Evolutionary conservation across 2,113 vertebrate genomes (phyloP).

Genomic region (Epinephelus lanceolatus): DNA sequence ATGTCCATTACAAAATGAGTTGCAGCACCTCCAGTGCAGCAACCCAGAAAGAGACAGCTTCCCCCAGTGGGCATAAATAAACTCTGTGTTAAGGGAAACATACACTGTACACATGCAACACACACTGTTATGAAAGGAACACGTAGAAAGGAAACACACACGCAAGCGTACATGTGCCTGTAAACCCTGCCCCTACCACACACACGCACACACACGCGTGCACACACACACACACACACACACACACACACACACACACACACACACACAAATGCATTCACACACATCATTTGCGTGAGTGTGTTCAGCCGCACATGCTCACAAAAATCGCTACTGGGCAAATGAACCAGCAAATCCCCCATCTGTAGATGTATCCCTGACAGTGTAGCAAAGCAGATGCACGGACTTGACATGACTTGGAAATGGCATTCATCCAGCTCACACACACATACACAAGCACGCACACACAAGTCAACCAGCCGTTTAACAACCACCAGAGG

Average conservation of each 20-base stretch:
- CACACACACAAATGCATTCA: conserved; percentile 3
- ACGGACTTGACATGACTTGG: conserved; percentile 67
- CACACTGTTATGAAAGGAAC: conserved; percentile 22
- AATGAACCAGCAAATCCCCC: conserved; percentile 75
- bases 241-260: conserved; percentile 11
- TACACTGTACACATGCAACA: conserved; percentile 39
- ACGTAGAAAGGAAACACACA: conserved; percentile 3
- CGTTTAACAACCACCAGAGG: conserved; percentile 41
- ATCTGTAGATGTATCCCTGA: conserved; percentile 72
- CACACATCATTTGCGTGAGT: conserved; percentile 18
- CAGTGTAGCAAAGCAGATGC: conserved; percentile 72
- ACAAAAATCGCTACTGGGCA: conserved; percentile 65
- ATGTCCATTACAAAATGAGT: conserved; percentile 62
- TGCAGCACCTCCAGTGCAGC: conserved; percentile 55
- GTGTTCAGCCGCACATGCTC: conserved; percentile 41
- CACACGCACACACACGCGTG: not conserved
- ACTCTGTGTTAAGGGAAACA: conserved; percentile 48
- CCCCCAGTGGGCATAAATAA: conserved; percentile 54
- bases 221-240: not conserved
- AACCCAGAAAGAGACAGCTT: conserved; percentile 58
- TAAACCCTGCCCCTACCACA: no score
- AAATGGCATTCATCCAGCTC: conserved; percentile 62
- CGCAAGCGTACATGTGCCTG: no score
- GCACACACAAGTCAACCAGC: conserved; percentile 21
- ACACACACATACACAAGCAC: not conserved